A percentile compares a stretch with the other conserved stretches of the same genome.
Conservation (phyloP, 1,140 invertebrate species). For the Apolygus lucorum region DNA sequence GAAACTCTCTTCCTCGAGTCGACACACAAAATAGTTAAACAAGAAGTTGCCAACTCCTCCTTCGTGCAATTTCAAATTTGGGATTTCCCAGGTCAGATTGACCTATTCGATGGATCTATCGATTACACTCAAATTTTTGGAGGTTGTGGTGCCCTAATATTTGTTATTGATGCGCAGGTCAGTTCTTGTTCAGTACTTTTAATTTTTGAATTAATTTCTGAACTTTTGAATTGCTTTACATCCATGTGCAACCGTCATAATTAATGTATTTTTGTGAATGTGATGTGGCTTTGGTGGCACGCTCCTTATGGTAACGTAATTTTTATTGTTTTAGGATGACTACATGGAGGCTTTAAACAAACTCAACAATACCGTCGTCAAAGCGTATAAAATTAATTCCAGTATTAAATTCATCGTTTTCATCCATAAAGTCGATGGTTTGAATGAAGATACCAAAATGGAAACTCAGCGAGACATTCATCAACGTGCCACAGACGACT, state of each 20-base stretch:
- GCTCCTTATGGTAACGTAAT: too few species aligned
- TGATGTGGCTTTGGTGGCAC: too few species aligned
- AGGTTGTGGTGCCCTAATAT: conserved; percentile 90
- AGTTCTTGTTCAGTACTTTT: too few species aligned
- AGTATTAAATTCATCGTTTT: conserved; percentile 98
- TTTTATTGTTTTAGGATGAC: conserved; percentile 65
- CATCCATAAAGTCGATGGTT: conserved; percentile 96
- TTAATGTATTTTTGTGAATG: too few species aligned
- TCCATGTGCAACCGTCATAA: too few species aligned
- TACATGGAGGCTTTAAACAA: conserved; percentile 92
- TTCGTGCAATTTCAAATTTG: conserved; percentile 99
- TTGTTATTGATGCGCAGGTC: conserved; percentile 99
- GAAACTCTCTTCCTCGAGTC: conserved; percentile 98
- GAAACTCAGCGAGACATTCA: conserved; percentile 97
- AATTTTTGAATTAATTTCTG: too few species aligned
- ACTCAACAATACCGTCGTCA: conserved; percentile 83
- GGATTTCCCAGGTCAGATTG: conserved; percentile 98
- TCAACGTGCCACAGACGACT: conserved; percentile 89
- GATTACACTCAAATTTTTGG: conserved; percentile 93
- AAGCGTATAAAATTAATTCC: conserved; percentile 92
- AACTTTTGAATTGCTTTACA: too few species aligned
- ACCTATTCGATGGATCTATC: conserved; percentile 93
- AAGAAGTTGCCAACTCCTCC: conserved; percentile 93
- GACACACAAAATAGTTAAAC: conserved; percentile 97
- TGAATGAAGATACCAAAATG: conserved; percentile 98